Evolutionary conservation across 2,888 invertebrate species (phyloP).

Genomic region (Amiota mariae): DNA sequence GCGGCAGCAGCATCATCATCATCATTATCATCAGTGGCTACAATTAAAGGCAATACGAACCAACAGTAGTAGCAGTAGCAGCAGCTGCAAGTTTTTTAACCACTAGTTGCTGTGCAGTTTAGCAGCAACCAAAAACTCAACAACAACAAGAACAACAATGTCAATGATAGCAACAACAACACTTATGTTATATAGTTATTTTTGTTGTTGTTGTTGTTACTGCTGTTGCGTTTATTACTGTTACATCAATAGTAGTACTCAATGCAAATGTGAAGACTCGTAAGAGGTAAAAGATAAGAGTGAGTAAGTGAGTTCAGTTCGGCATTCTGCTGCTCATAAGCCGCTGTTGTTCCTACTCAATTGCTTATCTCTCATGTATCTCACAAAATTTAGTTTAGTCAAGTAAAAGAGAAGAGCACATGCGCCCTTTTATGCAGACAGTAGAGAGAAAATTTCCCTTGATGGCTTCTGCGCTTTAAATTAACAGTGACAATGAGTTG

Average conservation of each 20-base stretch:
- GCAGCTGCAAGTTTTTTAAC: conserved; percentile 40
- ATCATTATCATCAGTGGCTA: conserved; percentile 60
- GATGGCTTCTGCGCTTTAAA: background rate
- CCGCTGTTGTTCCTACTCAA: too few relatives aligned
- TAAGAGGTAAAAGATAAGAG: background rate
- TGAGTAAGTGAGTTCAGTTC: too few relatives aligned
- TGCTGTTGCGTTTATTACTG: conserved; percentile 25
- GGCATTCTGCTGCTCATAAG: too few relatives aligned
- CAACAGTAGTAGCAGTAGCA: conserved; percentile 4
- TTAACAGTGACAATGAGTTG: background rate
- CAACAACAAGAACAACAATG: conserved; percentile 39
- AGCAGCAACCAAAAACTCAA: conserved; percentile 27
- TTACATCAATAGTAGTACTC: conserved; percentile 26
- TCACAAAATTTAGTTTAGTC: background rate
- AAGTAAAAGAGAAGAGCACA: background rate
- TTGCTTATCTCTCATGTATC: too few relatives aligned
- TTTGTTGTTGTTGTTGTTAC: conserved; percentile 25
- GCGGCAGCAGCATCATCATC: conserved; percentile 38
- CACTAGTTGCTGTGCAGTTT: conserved; percentile 51
- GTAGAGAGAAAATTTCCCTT: conserved; percentile 2
- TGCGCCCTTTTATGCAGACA: background rate
- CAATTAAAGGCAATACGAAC: background rate
- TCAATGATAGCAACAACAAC: conserved; percentile 36
- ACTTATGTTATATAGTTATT: conserved; percentile 36
- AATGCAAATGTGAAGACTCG: conserved; percentile 38